Evolutionary conservation across 2,797 vertebrate genomes (phyloP).

Genomic region (Mormyrops boulengeri): DNA sequence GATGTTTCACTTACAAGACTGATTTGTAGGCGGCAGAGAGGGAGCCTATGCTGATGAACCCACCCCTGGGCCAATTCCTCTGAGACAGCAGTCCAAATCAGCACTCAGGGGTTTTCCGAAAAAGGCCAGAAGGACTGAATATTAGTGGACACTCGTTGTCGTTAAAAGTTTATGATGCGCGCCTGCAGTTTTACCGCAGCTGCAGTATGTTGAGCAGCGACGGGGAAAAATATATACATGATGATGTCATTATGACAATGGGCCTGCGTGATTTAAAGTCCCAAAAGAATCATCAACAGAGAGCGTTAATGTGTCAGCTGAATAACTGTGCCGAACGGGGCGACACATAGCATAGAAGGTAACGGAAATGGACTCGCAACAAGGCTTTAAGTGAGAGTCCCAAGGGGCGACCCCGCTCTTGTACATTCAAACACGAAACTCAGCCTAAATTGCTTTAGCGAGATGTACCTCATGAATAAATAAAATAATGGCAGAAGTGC

Average conservation of each 20-base stretch:
- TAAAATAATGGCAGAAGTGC: not conserved
- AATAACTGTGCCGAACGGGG: not conserved
- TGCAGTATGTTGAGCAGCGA: slow-evolving; percentile 51
- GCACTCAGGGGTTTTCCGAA: slow-evolving; percentile 13
- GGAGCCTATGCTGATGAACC: not conserved
- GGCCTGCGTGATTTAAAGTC: not conserved
- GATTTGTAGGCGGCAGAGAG: not conserved
- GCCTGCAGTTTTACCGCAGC: slow-evolving; percentile 56
- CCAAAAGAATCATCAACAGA: not conserved
- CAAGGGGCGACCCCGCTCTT: not conserved
- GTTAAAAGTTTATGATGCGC: slow-evolving; percentile 83
- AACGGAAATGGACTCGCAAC: not conserved
- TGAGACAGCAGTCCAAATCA: slow-evolving; percentile 27
- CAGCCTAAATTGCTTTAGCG: not conserved
- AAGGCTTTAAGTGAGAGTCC: not conserved
- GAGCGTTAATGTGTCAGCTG: not conserved
- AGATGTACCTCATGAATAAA: not conserved
- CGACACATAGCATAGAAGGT: not conserved
- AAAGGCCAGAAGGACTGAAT: slow-evolving; percentile 70
- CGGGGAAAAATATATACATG: not conserved
- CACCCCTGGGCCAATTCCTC: not conserved
- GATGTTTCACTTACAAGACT: not conserved
- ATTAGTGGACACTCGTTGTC: slow-evolving; percentile 78
- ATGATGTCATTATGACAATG: not conserved
- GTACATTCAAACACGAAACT: not conserved